Conservation (phyloP, 2,113 vertebrate species). For the Kryptolebias marmoratus region DNA sequence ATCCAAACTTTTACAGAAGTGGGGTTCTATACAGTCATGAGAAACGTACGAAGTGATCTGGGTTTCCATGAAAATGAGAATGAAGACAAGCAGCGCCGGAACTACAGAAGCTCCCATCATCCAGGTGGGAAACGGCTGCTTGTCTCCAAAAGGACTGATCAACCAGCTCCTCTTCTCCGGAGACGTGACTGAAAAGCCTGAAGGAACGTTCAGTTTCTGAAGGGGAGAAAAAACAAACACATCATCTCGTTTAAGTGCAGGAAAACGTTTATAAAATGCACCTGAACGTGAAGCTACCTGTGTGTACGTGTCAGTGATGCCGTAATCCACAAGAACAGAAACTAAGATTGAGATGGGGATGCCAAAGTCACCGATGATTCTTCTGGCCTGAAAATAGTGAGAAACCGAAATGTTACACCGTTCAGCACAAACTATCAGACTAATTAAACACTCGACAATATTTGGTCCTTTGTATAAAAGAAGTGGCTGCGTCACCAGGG, state of each 20-base stretch:
- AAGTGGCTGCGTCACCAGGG: too few species aligned
- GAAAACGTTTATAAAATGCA: not conserved
- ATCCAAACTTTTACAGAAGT: not conserved
- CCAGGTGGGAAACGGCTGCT: slow-evolving; percentile 91
- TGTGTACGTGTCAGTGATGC: slow-evolving; percentile 93
- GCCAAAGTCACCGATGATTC: slow-evolving; percentile 96
- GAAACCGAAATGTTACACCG: slow-evolving; percentile 1
- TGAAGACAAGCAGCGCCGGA: slow-evolving; percentile 96
- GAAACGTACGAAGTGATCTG: slow-evolving; percentile 95
- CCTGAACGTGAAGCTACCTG: slow-evolving; percentile 81
- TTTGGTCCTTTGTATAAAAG: too few species aligned
- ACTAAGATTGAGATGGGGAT: slow-evolving; percentile 97
- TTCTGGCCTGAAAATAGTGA: slow-evolving; percentile 83
- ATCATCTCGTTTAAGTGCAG: not conserved
- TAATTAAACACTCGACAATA: too few species aligned
- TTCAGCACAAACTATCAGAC: not conserved
- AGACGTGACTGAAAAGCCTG: slow-evolving; percentile 93
- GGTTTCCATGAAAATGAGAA: slow-evolving; percentile 99
- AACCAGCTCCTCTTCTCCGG: slow-evolving; percentile 95
- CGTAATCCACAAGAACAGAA: slow-evolving; percentile 91
- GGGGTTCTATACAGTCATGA: not conserved
- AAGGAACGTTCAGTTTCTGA: slow-evolving; percentile 95
- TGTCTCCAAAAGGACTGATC: slow-evolving; percentile 93
- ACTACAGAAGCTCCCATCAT: slow-evolving; percentile 96
- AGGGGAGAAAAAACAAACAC: slow-evolving; percentile 5